A percentile compares a stretch with the other conserved stretches of the same genome.
phyloP scores from a whole-genome alignment of 2,888 invertebrate species.

The Thymelicus lineola region DNA sequence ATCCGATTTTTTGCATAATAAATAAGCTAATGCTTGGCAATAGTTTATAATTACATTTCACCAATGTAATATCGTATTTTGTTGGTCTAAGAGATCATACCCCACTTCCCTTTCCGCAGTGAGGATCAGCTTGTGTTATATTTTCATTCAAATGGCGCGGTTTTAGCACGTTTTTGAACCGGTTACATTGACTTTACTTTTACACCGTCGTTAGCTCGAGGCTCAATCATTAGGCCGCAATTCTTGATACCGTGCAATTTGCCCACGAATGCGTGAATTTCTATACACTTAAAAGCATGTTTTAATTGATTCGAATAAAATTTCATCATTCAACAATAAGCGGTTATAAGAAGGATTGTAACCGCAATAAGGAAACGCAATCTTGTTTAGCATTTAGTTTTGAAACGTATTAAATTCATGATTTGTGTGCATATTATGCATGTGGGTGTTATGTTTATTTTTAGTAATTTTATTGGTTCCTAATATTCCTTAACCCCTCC shows the following conservation, averaged over 20 bases:
- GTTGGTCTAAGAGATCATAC: no score
- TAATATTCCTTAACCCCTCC: no score
- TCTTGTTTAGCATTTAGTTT: no score
- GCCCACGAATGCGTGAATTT: constrained; percentile 46
- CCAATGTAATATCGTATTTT: no score
- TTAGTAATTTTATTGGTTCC: no score
- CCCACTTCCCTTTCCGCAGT: no score
- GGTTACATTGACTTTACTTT: constrained; percentile 54
- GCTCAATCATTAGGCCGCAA: constrained; percentile 64
- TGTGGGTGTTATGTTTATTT: no score
- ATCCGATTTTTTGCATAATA: no score
- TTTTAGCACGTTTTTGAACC: constrained; percentile 40
- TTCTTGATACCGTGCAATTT: constrained; percentile 49
- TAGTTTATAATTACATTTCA: no score
- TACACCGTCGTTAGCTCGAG: constrained; percentile 60
- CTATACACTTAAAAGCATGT: constrained; percentile 15
- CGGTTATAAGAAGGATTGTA: background rate
- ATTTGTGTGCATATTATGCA: no score
- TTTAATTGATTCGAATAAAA: constrained; percentile 22
- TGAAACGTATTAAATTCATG: no score
- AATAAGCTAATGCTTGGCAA: no score
- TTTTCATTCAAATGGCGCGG: constrained; percentile 21
- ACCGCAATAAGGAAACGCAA: background rate
- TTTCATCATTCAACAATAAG: constrained; percentile 6
- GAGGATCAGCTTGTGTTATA: background rate